Conservation (phyloP, 2,888 invertebrate genomes). For the Cantharis lateralis region DNA sequence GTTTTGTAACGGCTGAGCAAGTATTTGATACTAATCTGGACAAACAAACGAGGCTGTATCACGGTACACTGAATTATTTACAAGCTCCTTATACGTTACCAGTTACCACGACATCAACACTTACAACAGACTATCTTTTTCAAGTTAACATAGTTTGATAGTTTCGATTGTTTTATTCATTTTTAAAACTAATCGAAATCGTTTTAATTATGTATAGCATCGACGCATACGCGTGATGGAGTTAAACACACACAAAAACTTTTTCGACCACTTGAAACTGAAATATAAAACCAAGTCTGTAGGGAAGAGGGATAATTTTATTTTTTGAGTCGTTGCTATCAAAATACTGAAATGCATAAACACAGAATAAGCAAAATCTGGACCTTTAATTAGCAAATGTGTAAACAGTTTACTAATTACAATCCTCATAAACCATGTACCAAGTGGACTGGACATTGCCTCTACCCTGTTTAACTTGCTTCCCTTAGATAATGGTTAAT, state of each 20-base stretch:
- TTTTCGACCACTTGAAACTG: neutral
- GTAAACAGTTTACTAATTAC: slow-evolving; percentile 23
- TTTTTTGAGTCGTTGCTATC: neutral
- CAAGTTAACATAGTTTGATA: slow-evolving; percentile 10
- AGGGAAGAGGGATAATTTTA: neutral
- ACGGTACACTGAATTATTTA: slow-evolving; percentile 37
- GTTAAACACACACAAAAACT: neutral
- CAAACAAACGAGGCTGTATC: slow-evolving; percentile 33
- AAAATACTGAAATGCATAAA: neutral
- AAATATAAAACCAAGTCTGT: neutral
- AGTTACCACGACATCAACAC: slow-evolving; percentile 34
- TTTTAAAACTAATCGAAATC: slow-evolving; percentile 24
- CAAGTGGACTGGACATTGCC: slow-evolving; percentile 22
- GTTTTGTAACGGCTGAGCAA: slow-evolving; percentile 34
- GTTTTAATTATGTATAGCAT: slow-evolving; percentile 14
- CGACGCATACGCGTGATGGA: neutral
- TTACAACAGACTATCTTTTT: slow-evolving; percentile 21
- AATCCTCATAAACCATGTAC: slow-evolving; percentile 25
- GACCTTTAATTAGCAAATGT: slow-evolving; percentile 20
- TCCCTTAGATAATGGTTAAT: neutral
- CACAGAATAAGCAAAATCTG: slow-evolving; percentile 6
- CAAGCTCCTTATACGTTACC: slow-evolving; percentile 27
- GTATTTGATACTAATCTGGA: slow-evolving; percentile 34
- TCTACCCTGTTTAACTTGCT: slow-evolving; percentile 14
- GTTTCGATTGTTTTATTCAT: slow-evolving; percentile 27